Base-by-base conservation (phyloP, 2,113 vertebrate species). In the Muntiacus reevesi region DNA sequence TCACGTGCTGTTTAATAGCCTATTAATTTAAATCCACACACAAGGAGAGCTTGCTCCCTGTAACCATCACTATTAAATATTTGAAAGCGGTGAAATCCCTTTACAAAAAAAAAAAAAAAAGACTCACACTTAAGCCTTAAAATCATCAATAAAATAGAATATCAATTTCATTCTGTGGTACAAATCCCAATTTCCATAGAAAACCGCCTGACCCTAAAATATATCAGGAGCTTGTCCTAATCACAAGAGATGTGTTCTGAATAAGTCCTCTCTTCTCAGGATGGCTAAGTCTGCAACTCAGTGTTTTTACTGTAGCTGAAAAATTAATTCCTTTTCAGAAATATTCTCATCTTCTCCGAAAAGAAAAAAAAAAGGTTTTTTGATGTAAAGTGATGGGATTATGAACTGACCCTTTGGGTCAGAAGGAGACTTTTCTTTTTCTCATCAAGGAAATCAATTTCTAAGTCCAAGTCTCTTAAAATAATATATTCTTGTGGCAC, bases 371-470 rank as follows among this genome's bases (percentile, higher is more conserved):
- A 97, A 97, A 89, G 97, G 95, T 98, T 84, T 78, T 45, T 43
- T 27, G 71, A 43, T 40, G 40, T 98, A 81, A 95, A 99, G 98
- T 98, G 98, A 99, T 97, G 97, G 99, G 99, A 99, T 99, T 99
- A 99, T 98, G 97, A 98, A 98, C 97, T 99, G 98, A 99, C 99
- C 98, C 98, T 99, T 96, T 96, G 98, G 98, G 99, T 99, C 99
- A 99, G 98, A 98, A 99, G 99, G 98, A 99, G 98, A 99, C 98
- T 99, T 99, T 99, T 98, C 98, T 98, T 98, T 98, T 99, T 99
- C 99, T 99, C 99, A 99, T 99, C 99, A 99, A 99, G 99, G 98
- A 99, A 99, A 99, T 99, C 99, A 99, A 99, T 99, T 99, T 99
- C 98, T 99, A 98, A 99, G 99, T 99, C 98, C 98, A 98, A 99